These are phyloP conservation scores for Caiman crocodilus DNA, from an alignment of 2,797 vertebrate genomes.

Conservation along the genomic window DNA sequence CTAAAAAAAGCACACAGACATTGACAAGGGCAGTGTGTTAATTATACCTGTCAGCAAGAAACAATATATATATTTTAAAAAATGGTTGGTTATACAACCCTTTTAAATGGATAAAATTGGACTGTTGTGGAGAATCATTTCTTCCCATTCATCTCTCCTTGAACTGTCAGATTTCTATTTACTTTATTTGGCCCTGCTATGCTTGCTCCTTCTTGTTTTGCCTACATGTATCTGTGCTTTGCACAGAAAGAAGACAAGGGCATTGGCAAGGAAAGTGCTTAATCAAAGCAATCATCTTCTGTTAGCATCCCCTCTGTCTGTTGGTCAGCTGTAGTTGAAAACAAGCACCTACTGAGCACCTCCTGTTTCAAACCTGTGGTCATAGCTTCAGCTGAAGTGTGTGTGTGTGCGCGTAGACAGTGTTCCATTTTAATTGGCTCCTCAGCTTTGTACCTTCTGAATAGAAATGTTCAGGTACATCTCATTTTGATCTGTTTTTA, in stretches of 20 bases:
- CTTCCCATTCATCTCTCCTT: not conserved
- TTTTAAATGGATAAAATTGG: not conserved
- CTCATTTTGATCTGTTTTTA: slow-evolving; percentile 33
- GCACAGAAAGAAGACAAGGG: not conserved
- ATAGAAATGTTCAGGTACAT: not conserved
- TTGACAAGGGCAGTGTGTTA: not conserved
- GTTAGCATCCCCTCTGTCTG: not conserved
- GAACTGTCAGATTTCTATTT: not conserved
- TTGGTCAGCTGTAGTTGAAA: slow-evolving; percentile 11
- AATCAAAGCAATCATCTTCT: not conserved
- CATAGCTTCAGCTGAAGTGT: not conserved
- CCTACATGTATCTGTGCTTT: not conserved
- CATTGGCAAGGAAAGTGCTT: not conserved
- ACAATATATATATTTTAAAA: too few species aligned
- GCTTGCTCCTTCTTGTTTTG: not conserved
- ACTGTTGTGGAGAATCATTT: not conserved
- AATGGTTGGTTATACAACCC: too few species aligned
- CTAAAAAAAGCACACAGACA: slow-evolving; percentile 12
- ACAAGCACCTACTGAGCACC: slow-evolving; percentile 6
- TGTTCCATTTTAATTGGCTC: not conserved
- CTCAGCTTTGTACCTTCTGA: slow-evolving; percentile 4
- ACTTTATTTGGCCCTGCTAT: not conserved
- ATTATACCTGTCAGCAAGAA: not conserved
- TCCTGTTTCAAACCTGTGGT: not conserved
- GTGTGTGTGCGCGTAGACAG: not conserved